Conservation (phyloP, 1,140 invertebrate species). For the Cataglyphis hispanica region DNA sequence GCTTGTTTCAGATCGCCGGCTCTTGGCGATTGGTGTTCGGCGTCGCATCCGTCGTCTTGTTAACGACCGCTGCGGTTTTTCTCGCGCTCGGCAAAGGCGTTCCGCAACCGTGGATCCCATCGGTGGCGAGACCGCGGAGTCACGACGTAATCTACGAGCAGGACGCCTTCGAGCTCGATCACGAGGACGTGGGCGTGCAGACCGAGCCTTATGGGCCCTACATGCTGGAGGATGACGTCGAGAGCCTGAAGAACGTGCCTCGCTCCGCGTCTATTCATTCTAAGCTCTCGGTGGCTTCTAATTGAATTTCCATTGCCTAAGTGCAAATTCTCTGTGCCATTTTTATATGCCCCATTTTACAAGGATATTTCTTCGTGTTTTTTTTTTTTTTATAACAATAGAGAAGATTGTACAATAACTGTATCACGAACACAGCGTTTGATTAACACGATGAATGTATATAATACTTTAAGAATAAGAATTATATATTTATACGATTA, state of each 20-base stretch:
- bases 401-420: not conserved
- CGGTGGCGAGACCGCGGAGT: constrained; percentile 83
- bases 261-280: constrained; percentile 79
- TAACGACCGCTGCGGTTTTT: constrained; percentile 87
- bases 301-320: not conserved
- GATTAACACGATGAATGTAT: constrained; percentile 37
- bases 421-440: not conserved
- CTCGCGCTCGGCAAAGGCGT: constrained; percentile 87
- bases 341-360: constrained; percentile 9
- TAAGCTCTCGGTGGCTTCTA: constrained; percentile 74
- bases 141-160: constrained; percentile 86
- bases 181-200: constrained; percentile 85
- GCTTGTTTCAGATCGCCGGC: constrained; percentile 85
- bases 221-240: constrained; percentile 75
- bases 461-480: constrained; percentile 38
- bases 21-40: constrained; percentile 88
- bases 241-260: constrained; percentile 77
- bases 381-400: not conserved
- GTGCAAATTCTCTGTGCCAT: not conserved
- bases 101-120: constrained; percentile 87
- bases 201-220: constrained; percentile 83
- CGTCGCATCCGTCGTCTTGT: constrained; percentile 87
- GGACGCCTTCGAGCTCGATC: constrained; percentile 83
- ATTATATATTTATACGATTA: constrained; percentile 45
- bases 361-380: not conserved